Conservation (phyloP, 2,888 invertebrate species). For the Lycaena phlaeas region DNA sequence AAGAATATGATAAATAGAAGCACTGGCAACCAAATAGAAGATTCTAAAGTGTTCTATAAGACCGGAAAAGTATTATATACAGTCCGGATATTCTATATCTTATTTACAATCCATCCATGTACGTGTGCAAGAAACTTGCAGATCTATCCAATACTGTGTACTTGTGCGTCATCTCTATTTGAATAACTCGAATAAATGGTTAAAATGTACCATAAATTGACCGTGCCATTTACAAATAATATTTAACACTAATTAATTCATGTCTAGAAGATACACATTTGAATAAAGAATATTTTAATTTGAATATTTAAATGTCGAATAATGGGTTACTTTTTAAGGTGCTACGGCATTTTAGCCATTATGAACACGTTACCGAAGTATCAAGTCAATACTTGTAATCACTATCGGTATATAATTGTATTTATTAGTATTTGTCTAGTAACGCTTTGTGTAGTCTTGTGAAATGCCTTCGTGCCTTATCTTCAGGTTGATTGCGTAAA, state of each 20-base stretch:
- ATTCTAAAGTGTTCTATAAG: no score
- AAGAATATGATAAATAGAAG: no score
- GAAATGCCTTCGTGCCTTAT: slow-evolving; percentile 49
- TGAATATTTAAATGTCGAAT: slow-evolving; percentile 4
- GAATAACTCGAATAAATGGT: neutral
- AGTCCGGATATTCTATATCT: no score
- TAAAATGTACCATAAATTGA: neutral
- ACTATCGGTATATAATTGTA: slow-evolving; percentile 39
- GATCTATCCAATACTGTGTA: no score
- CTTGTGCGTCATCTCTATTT: neutral
- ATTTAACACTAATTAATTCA: no score
- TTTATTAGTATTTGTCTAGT: slow-evolving; percentile 39
- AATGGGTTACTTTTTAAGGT: neutral
- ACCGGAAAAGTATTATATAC: no score
- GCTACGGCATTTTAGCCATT: slow-evolving; percentile 8
- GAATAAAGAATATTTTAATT: slow-evolving; percentile 8
- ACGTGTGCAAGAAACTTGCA: no score
- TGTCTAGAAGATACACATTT: slow-evolving; percentile 7
- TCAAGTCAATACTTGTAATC: no score
- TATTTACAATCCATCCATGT: no score
- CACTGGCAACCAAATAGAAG: no score
- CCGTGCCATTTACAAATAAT: neutral
- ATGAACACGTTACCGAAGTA: slow-evolving; percentile 11
- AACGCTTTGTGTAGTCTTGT: slow-evolving; percentile 54
- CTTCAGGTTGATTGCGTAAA: slow-evolving; percentile 6